Percentiles rank a stretch among this genome's conserved stretches.
Evolutionary conservation across 2,888 invertebrate genomes (phyloP).

Genomic region (Ypsolopha sequella): DNA sequence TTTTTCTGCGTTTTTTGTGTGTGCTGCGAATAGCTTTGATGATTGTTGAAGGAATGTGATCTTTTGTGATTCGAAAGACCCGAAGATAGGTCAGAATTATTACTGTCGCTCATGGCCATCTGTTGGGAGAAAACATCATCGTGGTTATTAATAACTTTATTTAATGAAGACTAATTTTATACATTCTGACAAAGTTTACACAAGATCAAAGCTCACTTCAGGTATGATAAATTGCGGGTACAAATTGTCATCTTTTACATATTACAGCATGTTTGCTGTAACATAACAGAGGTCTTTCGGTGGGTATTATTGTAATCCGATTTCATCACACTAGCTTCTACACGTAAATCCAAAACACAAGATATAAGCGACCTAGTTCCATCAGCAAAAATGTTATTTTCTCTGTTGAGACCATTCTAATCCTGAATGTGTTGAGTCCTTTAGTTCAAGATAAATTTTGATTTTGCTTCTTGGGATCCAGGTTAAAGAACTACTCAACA

Average conservation of each 20-base stretch:
- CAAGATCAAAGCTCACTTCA: background rate
- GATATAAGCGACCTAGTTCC: background rate
- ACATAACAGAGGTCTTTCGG: too few relatives aligned
- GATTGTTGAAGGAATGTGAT: conserved; percentile 79
- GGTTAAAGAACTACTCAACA: background rate
- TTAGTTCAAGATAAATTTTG: background rate
- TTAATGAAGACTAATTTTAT: background rate
- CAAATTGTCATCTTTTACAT: too few relatives aligned
- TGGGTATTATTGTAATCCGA: too few relatives aligned
- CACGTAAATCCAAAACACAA: background rate
- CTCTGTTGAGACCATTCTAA: background rate
- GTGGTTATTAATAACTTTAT: too few relatives aligned
- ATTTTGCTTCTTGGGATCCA: background rate
- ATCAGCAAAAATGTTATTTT: background rate
- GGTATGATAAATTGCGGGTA: too few relatives aligned
- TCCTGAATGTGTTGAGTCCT: background rate
- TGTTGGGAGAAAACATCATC: conserved; percentile 26
- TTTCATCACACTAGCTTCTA: too few relatives aligned
- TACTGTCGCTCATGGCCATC: conserved; percentile 76
- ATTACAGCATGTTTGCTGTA: too few relatives aligned
- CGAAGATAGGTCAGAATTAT: conserved; percentile 60
- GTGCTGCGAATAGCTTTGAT: conserved; percentile 77
- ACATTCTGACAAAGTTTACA: background rate
- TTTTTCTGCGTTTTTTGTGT: conserved; percentile 70
- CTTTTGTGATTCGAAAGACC: conserved; percentile 74